Evolutionary conservation across 23 tunicate genomes (phyloP).

Genomic region (Diplosoma virens): DNA sequence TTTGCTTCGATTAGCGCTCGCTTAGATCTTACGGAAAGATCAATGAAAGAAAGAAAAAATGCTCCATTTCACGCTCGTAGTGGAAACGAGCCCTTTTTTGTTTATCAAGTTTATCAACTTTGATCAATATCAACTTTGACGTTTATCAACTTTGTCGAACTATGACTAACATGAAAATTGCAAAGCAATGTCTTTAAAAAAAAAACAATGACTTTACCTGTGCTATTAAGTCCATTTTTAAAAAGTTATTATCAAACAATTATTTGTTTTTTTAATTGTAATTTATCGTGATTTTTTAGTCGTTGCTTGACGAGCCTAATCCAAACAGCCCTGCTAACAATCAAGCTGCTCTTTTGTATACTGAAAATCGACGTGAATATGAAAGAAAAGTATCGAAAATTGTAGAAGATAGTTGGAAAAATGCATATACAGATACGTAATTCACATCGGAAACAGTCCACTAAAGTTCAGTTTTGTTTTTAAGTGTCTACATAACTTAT

Average conservation of each 20-base stretch:
- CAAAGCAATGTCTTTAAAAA: neutral
- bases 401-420: conserved; percentile 98
- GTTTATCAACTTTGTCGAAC: too few species aligned
- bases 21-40: too few species aligned
- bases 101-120: too few species aligned
- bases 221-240: neutral
- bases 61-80: too few species aligned
- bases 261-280: neutral
- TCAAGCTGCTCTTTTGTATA: conserved; percentile 90
- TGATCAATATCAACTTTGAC: too few species aligned
- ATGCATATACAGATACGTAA: conserved; percentile 16
- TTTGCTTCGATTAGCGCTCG: too few species aligned
- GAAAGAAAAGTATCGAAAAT: conserved; percentile 70
- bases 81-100: too few species aligned
- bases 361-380: conserved; percentile 94
- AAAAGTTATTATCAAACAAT: neutral
- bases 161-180: neutral
- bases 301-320: conserved; percentile 96
- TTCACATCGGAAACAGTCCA: neutral
- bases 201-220: neutral
- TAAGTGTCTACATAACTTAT: neutral
- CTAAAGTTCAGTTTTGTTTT: too few species aligned
- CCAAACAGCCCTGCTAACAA: conserved; percentile 99
- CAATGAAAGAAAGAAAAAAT: too few species aligned
- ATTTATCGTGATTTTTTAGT: conserved; percentile 68